Evolutionary conservation across 2,113 vertebrate species (phyloP).

Genomic region (Meleagris gallopavo): DNA sequence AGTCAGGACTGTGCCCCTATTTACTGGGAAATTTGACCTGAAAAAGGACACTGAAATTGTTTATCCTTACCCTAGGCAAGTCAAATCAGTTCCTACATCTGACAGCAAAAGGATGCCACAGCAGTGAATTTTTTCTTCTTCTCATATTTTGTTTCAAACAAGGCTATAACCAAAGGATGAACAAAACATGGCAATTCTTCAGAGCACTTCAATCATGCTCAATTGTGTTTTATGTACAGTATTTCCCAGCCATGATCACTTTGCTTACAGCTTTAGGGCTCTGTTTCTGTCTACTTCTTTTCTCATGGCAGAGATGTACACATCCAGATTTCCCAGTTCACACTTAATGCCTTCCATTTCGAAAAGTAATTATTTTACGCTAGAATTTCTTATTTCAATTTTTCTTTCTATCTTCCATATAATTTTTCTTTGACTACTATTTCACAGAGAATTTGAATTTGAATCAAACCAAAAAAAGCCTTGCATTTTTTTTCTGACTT

Average conservation of each 20-base stretch:
- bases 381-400: background rate
- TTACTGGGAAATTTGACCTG: background rate
- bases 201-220: background rate
- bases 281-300: background rate
- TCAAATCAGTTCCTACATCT: background rate
- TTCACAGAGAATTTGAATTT: background rate
- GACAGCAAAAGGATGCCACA: background rate
- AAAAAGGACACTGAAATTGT: background rate
- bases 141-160: background rate
- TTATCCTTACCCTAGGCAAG: background rate
- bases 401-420: background rate
- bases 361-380: background rate
- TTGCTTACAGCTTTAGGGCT: background rate
- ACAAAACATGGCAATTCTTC: background rate
- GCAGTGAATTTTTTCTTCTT: background rate
- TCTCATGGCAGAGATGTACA: background rate
- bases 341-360: background rate
- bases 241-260: background rate
- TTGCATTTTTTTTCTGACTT: background rate
- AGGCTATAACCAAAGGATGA: slow-evolving; percentile 1
- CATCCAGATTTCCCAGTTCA: background rate
- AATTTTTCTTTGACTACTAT: background rate
- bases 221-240: background rate
- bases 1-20: slow-evolving; percentile 1
- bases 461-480: background rate